Evolutionary conservation across 1,140 invertebrate species (phyloP), one percentile per base, ranked within the genome.

Genomic region (Polypedilum vanderplanki): DNA sequence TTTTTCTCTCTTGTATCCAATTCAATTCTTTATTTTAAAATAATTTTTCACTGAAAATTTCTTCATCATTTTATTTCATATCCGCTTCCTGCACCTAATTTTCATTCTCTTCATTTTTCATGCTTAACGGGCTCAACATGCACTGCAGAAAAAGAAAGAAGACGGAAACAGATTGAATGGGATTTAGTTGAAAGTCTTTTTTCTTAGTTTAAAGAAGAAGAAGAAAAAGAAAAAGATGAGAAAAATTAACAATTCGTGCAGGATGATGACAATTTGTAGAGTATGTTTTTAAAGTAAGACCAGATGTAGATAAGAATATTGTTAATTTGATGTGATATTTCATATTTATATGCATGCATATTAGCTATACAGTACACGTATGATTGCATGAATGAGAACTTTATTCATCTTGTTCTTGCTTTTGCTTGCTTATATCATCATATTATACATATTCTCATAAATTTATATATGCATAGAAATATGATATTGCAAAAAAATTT

Each of bases 281-380:
- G 46, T 0, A 57, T n/a, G 12, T 57, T 57, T 57, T 33, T 12
- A 57, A 57, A 57, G 46, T 5, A 57, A 57, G 46, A 12, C 46
- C 46, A 57, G 46, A 57, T 57, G 46, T 4, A 57, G 46, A 57
- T 57, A 57, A 57, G 46, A 57, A 57, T 57, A 57, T 57, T 57
- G 46, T 57, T 57, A 57, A 57, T 57, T 57, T 57, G 46, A 57
- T 57, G 46, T 57, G 46, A 57, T 57, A 57, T 57, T 57, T 57
- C 46, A 57, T 57, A n/a, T n/a, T n/a, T n/a, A 1, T 33, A 33
- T 33, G 24, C 5, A 57, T 57, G 46, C 46, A 57, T 57, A 57
- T 57, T 57, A 57, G 46, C 46, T 57, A 57, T 57, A 57, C 46
- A 57, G n/a, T 57, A 57, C 46, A 57, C 46, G 46, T 57, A 57